A percentile compares a stretch with the other conserved stretches of the same genome.
Evolutionary conservation across 2,888 invertebrate genomes (phyloP).

Genomic region (Herminia tarsipennalis): DNA sequence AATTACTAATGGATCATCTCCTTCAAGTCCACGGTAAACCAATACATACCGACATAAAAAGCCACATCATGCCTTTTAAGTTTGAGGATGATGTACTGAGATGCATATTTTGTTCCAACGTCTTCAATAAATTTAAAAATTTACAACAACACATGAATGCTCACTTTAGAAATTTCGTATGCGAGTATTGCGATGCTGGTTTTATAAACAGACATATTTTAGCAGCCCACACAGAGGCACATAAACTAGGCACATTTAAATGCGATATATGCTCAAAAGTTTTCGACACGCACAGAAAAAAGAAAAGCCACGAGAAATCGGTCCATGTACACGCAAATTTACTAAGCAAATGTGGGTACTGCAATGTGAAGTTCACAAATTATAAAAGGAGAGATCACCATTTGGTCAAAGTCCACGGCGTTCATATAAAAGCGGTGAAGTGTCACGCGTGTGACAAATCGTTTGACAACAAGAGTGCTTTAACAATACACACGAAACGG

Average conservation of each 20-base stretch:
- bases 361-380: conserved; percentile 61
- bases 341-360: conserved; percentile 64
- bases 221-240: conserved; percentile 57
- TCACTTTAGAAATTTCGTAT: conserved; percentile 68
- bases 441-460: conserved; percentile 64
- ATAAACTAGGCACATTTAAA: conserved; percentile 61
- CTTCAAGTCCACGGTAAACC: conserved; percentile 34
- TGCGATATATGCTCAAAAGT: conserved; percentile 73
- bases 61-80: conserved; percentile 42
- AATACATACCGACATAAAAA: conserved; percentile 39
- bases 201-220: conserved; percentile 64
- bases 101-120: conserved; percentile 34
- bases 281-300: conserved; percentile 74
- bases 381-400: conserved; percentile 60
- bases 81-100: conserved; percentile 29
- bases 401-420: conserved; percentile 57
- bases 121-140: conserved; percentile 42
- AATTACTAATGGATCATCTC: conserved; percentile 38
- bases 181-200: conserved; percentile 65
- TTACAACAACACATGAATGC: conserved; percentile 70
- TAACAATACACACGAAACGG: conserved; percentile 60
- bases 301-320: conserved; percentile 72
- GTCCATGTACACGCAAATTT: conserved; percentile 61
- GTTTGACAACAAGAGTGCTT: conserved; percentile 52
- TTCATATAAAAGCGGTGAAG: conserved; percentile 45